Conservation (phyloP, 1,140 invertebrate genomes). For the Sminthurinus signatus region DNA sequence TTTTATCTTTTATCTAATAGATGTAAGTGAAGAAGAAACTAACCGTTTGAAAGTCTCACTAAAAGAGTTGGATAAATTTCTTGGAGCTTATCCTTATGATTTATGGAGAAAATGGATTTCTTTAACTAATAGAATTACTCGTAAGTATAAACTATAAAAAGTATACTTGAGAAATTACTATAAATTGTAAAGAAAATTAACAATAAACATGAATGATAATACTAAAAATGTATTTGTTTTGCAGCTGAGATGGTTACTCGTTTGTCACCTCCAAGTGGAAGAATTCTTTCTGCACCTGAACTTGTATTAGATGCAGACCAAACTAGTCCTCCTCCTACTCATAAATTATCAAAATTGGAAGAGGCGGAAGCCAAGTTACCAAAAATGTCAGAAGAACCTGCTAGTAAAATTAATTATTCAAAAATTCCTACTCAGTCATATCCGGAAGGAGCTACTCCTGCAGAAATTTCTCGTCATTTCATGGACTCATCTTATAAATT, state of each 20-base stretch:
- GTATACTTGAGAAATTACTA: too few relatives aligned
- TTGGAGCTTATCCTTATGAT: slow-evolving; percentile 89
- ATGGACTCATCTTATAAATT: slow-evolving; percentile 77
- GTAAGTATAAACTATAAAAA: slow-evolving; percentile 45
- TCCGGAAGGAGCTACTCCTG: slow-evolving; percentile 66
- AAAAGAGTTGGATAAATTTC: slow-evolving; percentile 66
- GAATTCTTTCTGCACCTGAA: slow-evolving; percentile 38
- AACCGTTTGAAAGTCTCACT: slow-evolving; percentile 63
- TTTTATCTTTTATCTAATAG: slow-evolving; percentile 43
- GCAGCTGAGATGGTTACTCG: slow-evolving; percentile 49
- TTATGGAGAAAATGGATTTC: slow-evolving; percentile 78
- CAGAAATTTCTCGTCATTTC: slow-evolving; percentile 76
- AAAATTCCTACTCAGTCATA: slow-evolving; percentile 66
- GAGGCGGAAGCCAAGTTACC: slow-evolving; percentile 70
- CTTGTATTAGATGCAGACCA: slow-evolving; percentile 35
- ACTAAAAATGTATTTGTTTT: slow-evolving; percentile 19
- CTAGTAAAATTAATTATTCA: slow-evolving; percentile 72
- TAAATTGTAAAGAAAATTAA: too few relatives aligned
- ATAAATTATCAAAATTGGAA: slow-evolving; percentile 50
- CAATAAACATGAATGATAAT: not conserved
- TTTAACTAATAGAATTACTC: slow-evolving; percentile 66
- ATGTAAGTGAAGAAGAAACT: slow-evolving; percentile 54
- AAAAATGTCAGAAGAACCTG: slow-evolving; percentile 66
- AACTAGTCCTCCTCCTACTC: not conserved
- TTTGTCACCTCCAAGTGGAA: slow-evolving; percentile 56